Conservation (phyloP, 2,888 invertebrate genomes). For the Lasioglossum malachurum region DNA sequence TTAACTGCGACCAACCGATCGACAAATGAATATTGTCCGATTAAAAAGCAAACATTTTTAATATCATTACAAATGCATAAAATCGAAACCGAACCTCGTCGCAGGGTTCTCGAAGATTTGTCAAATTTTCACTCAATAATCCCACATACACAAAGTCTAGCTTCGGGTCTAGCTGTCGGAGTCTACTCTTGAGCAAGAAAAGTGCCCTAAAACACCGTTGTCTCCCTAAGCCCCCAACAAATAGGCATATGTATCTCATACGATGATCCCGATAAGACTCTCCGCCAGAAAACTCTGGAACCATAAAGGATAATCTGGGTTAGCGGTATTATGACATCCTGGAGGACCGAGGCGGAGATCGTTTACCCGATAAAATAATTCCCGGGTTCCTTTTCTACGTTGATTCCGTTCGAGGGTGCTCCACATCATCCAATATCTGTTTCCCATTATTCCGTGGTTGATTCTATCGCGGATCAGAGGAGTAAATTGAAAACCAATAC, state of each 20-base stretch:
- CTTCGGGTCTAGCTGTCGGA: not conserved
- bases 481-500: constrained; percentile 12
- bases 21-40: not conserved
- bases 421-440: not conserved
- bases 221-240: not conserved
- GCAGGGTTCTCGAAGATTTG: not conserved
- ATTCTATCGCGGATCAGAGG: not conserved
- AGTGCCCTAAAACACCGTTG: not conserved
- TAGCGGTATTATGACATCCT: not conserved
- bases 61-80: too few species aligned
- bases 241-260: not conserved
- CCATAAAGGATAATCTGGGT: not conserved
- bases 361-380: constrained; percentile 2
- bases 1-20: not conserved
- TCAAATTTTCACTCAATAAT: not conserved
- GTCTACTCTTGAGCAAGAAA: not conserved
- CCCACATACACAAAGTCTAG: not conserved
- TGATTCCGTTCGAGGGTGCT: not conserved
- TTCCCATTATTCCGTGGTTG: constrained; percentile 10
- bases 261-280: not conserved
- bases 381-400: not conserved
- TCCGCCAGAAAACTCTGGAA: not conserved
- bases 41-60: too few species aligned
- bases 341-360: not conserved
- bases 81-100: too few species aligned